Evolutionary conservation across 92 coral and sea anemone species (phyloP).

Genomic region (Plumapathes pennacea): DNA sequence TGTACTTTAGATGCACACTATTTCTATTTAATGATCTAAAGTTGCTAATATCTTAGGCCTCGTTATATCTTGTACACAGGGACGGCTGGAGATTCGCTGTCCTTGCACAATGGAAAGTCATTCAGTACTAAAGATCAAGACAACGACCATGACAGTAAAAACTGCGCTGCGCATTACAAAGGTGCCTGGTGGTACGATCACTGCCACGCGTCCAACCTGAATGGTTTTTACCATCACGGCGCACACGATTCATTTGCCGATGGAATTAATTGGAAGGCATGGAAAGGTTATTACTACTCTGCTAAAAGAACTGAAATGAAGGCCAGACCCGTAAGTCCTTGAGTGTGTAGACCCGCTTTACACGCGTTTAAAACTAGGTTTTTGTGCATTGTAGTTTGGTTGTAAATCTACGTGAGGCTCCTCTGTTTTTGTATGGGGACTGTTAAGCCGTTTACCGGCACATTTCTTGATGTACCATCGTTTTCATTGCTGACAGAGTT

Average conservation of each 20-base stretch:
- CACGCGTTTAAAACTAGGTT: too few species aligned
- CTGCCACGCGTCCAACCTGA: slow-evolving; percentile 44
- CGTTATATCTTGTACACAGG: slow-evolving; percentile 14
- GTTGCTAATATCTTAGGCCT: too few species aligned
- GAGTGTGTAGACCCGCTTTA: too few species aligned
- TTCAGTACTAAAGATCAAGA: slow-evolving; percentile 49
- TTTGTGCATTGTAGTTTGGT: too few species aligned
- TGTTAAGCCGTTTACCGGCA: too few species aligned
- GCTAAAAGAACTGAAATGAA: slow-evolving; percentile 47
- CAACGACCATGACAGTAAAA: slow-evolving; percentile 35
- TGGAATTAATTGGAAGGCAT: slow-evolving; percentile 64
- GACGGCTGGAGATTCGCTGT: slow-evolving; percentile 49
- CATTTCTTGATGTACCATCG: too few species aligned
- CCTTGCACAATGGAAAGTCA: slow-evolving; percentile 53
- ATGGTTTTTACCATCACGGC: slow-evolving; percentile 41
- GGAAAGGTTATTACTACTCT: slow-evolving; percentile 47
- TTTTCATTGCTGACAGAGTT: too few species aligned
- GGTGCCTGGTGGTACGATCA: slow-evolving; percentile 67
- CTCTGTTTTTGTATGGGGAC: too few species aligned
- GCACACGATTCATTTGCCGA: slow-evolving; percentile 51
- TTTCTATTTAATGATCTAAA: too few species aligned
- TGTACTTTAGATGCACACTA: too few species aligned
- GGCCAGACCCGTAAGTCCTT: slow-evolving; percentile 39
- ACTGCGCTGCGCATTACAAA: slow-evolving; percentile 47
- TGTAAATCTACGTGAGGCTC: too few species aligned